phyloP scores from a whole-genome alignment of 2,113 vertebrate species.

The Alethe castanea region DNA sequence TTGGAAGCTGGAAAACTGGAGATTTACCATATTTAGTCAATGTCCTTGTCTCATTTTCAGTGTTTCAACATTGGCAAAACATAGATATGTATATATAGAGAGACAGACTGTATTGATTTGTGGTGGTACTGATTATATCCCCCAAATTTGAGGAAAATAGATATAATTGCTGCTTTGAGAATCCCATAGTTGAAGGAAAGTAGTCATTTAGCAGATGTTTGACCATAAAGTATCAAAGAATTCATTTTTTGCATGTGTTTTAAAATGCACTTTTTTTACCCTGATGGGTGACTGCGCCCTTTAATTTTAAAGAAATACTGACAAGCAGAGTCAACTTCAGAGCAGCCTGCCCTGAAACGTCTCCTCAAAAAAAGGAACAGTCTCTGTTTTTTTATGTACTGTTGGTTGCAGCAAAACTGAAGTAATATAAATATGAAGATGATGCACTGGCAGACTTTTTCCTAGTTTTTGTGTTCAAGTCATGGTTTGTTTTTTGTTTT shows the following conservation, averaged over 20 bases:
- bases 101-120: constrained; percentile 1
- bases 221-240: constrained; percentile 34
- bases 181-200: constrained; percentile 38
- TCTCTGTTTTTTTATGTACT: neutral
- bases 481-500: accelerated
- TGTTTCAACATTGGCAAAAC: neutral
- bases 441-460: neutral
- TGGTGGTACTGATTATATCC: constrained; percentile 45
- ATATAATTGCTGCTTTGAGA: constrained; percentile 44
- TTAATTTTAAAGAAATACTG: constrained; percentile 14
- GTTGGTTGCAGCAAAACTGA: neutral
- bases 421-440: neutral
- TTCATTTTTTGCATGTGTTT: constrained; percentile 1
- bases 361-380: neutral
- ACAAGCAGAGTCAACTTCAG: neutral
- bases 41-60: neutral
- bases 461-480: neutral
- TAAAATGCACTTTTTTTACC: neutral
- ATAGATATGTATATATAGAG: neutral
- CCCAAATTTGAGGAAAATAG: constrained; percentile 7
- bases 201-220: constrained; percentile 54
- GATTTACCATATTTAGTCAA: constrained; percentile 8
- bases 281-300: neutral
- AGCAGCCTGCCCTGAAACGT: neutral
- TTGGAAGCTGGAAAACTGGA: neutral